These are phyloP conservation scores for Trichoplusia ni DNA, from an alignment of 1,140 invertebrate genomes.

Conservation along the genomic window DNA sequence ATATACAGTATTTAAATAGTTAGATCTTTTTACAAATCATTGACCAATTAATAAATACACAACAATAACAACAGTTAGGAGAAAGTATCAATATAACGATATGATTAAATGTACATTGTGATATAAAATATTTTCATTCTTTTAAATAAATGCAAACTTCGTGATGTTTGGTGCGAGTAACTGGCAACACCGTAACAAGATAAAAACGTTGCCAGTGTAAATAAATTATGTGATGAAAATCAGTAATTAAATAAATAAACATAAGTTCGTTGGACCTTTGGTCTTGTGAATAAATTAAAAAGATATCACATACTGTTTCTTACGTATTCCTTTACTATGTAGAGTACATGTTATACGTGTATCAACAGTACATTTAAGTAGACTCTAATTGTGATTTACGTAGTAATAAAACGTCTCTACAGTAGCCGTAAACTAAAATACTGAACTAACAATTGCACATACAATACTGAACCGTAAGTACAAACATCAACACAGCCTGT, in stretches of 20 bases:
- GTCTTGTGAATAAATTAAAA: no score
- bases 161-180: slow-evolving; percentile 8
- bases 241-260: neutral
- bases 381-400: neutral
- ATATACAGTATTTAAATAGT: no score
- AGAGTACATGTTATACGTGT: no score
- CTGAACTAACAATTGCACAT: slow-evolving; percentile 10
- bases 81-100: neutral
- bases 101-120: neutral
- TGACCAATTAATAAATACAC: slow-evolving; percentile 10
- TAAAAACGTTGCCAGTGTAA: neutral
- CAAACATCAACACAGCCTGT: neutral
- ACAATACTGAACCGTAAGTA: slow-evolving; percentile 1
- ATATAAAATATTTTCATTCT: neutral
- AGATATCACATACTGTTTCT: no score
- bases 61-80: neutral
- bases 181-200: neutral
- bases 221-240: slow-evolving; percentile 1
- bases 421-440: neutral
- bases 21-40: slow-evolving; percentile 17
- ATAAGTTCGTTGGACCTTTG: no score
- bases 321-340: no score
- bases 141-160: slow-evolving; percentile 19
- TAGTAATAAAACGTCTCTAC: slow-evolving; percentile 1
- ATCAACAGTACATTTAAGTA: neutral